phyloP scores from a whole-genome alignment of 2,888 invertebrate species.

The Ischnus inquisitorius region DNA sequence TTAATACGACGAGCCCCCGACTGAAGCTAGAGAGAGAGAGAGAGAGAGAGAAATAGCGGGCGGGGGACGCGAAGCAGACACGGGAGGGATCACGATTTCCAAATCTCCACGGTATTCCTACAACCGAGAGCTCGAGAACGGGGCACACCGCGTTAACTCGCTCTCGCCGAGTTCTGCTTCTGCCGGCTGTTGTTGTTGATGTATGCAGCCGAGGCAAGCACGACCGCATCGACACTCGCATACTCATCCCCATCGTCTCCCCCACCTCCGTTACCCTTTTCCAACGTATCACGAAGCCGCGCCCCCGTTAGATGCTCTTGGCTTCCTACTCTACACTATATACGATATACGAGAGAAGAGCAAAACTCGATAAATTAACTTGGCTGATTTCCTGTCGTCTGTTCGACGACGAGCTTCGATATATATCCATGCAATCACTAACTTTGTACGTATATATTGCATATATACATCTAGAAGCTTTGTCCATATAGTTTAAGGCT shows the following conservation, averaged over 20 bases:
- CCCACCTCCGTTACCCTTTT: not conserved
- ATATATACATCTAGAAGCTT: not conserved
- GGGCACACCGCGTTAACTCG: conserved; percentile 31
- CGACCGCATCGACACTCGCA: conserved; percentile 42
- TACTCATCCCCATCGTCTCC: conserved; percentile 19
- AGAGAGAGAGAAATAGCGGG: not conserved
- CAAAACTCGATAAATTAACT: conserved; percentile 41
- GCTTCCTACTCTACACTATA: conserved; percentile 11
- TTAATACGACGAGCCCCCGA: conserved; percentile 73
- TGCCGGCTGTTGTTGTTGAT: conserved; percentile 42
- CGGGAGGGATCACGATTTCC: conserved; percentile 75
- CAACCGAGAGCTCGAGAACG: conserved; percentile 45
- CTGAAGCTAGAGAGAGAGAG: not conserved
- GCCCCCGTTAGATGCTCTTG: conserved; percentile 10
- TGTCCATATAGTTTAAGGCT: not conserved
- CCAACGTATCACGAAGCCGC: conserved; percentile 27
- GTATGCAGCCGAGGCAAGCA: conserved; percentile 41
- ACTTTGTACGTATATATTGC: not conserved
- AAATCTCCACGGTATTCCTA: conserved; percentile 75
- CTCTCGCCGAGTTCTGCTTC: conserved; percentile 46
- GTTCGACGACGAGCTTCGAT: conserved; percentile 14
- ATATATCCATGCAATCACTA: not conserved
- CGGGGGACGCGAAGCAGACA: conserved; percentile 67
- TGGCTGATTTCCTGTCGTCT: conserved; percentile 38
- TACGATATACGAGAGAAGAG: conserved; percentile 25